These are phyloP conservation scores for Eupeodes latifasciatus DNA, from an alignment of 2,888 invertebrate species.

Conservation along the genomic window DNA sequence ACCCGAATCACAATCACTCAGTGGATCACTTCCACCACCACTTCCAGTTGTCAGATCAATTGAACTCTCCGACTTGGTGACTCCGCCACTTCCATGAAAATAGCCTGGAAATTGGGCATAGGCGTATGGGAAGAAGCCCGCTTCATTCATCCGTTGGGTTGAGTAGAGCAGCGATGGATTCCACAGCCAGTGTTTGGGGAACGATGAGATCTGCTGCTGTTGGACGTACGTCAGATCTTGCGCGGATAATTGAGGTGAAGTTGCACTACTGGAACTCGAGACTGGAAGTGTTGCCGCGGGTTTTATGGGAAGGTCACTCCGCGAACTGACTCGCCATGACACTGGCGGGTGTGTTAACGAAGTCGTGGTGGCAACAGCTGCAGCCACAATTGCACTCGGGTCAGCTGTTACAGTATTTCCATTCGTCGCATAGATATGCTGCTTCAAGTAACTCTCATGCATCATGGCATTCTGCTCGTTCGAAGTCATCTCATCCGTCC, in stretches of 20 bases:
- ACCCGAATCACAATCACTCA: constrained; percentile 84
- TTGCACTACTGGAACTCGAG: constrained; percentile 41
- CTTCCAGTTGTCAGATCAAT: constrained; percentile 82
- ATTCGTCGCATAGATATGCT: constrained; percentile 79
- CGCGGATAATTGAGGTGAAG: constrained; percentile 51
- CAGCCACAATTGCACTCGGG: constrained; percentile 59
- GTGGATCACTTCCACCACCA: constrained; percentile 79
- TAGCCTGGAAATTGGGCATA: constrained; percentile 79
- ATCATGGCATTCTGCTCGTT: constrained; percentile 82
- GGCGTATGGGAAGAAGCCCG: constrained; percentile 78
- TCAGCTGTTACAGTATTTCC: constrained; percentile 63
- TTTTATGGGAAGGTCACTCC: constrained; percentile 80
- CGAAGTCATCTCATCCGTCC: constrained; percentile 87
- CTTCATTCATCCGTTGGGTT: constrained; percentile 80
- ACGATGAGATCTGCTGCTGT: constrained; percentile 74
- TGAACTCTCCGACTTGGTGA: constrained; percentile 83
- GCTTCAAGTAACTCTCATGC: constrained; percentile 81
- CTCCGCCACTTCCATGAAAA: constrained; percentile 78
- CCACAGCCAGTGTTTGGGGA: constrained; percentile 84
- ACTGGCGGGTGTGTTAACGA: constrained; percentile 69
- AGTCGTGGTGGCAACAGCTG: constrained; percentile 74
- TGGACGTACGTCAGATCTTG: constrained; percentile 82
- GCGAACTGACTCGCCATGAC: constrained; percentile 73
- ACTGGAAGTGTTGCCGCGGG: constrained; percentile 81
- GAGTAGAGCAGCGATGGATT: constrained; percentile 84